phyloP scores from a whole-genome alignment of 2,888 invertebrate species.

The Drosophila putrida region DNA sequence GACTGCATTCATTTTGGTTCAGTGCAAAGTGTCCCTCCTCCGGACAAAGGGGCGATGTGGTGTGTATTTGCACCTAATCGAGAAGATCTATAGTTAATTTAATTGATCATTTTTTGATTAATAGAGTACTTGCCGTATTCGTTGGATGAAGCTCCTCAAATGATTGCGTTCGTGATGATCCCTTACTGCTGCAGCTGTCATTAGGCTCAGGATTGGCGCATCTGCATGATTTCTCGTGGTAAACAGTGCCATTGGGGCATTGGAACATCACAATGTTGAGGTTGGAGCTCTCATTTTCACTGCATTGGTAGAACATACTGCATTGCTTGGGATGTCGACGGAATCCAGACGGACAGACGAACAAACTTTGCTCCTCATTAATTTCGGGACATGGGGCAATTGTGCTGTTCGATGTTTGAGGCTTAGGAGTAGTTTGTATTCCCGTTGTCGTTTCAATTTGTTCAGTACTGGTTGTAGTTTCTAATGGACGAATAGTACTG shows the following conservation, averaged over 20 bases:
- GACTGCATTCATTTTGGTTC: conserved; percentile 89
- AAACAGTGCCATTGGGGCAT: conserved; percentile 92
- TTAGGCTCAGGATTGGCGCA: conserved; percentile 88
- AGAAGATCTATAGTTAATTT: background rate
- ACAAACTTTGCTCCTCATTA: conserved; percentile 89
- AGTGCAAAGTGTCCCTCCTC: conserved; percentile 90
- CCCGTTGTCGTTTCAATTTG: conserved; percentile 41
- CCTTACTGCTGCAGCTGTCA: conserved; percentile 79
- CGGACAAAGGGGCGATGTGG: conserved; percentile 88
- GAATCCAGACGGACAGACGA: conserved; percentile 93
- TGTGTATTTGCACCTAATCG: conserved; percentile 88
- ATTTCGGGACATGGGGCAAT: conserved; percentile 78
- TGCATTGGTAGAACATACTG: conserved; percentile 94
- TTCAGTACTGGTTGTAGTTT: conserved; percentile 23
- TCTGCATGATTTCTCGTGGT: conserved; percentile 90
- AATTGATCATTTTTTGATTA: background rate
- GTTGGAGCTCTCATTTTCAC: conserved; percentile 89
- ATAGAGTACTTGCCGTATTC: conserved; percentile 72
- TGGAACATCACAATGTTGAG: conserved; percentile 91
- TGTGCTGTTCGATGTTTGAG: conserved; percentile 37
- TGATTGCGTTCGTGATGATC: conserved; percentile 56
- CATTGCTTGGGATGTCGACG: conserved; percentile 93
- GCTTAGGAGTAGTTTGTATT: conserved; percentile 5
- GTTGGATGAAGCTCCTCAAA: conserved; percentile 69
- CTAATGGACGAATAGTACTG: conserved; percentile 25